Percentiles rank a stretch among this genome's conserved stretches.
phyloP scores from a whole-genome alignment of 2,113 vertebrate species.

The Oplegnathus fasciatus region DNA sequence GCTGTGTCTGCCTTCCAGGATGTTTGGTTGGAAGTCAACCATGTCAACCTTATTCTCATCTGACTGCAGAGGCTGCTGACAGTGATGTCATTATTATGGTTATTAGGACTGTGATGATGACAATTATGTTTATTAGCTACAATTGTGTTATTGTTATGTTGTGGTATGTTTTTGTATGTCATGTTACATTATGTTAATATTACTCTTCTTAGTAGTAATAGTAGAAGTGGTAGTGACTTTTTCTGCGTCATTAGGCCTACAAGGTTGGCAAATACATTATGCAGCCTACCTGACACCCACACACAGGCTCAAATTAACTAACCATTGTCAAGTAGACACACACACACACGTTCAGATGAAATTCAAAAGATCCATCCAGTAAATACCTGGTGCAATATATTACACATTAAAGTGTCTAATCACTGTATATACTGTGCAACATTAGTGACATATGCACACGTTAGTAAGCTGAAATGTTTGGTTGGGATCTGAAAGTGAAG shows the following conservation, averaged over 20 bases:
- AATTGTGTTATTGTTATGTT: not conserved
- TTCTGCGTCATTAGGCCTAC: not conserved
- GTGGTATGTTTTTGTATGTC: not conserved
- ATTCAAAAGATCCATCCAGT: not conserved
- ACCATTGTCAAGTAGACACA: too few relatives aligned
- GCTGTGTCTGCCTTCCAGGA: constrained; percentile 26
- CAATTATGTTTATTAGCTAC: not conserved
- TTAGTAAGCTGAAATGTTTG: not conserved
- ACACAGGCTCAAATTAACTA: too few relatives aligned
- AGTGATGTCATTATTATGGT: not conserved
- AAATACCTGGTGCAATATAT: too few relatives aligned
- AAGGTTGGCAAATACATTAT: not conserved
- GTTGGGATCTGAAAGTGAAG: not conserved
- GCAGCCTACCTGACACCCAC: not conserved
- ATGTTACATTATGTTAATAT: not conserved
- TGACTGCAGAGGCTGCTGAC: constrained; percentile 14
- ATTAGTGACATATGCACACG: not conserved
- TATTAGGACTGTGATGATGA: not conserved
- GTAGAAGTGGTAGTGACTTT: not conserved
- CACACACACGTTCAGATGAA: not conserved
- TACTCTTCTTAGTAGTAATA: not conserved
- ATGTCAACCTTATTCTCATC: constrained; percentile 23
- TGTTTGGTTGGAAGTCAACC: constrained; percentile 56
- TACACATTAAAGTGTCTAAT: not conserved
- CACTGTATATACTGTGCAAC: not conserved